A percentile compares a stretch with the other conserved stretches of the same genome.
Evolutionary conservation across 30 jellyfish, hydroid and myxozoan species (phyloP).

Genomic region (Hydractinia symbiolongicarpus): DNA sequence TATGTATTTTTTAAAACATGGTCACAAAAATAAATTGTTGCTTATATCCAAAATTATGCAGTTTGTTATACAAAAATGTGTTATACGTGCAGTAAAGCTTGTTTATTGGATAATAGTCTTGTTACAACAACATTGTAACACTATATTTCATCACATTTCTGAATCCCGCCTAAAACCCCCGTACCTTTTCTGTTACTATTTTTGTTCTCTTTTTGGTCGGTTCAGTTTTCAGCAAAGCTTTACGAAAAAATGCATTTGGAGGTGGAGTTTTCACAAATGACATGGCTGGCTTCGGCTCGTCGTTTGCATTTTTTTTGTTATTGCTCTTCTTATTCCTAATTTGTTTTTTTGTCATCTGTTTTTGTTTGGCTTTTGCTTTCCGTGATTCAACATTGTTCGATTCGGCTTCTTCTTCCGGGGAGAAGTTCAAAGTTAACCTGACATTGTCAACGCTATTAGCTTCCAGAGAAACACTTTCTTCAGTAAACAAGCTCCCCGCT

Average conservation of each 20-base stretch:
- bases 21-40: not conserved
- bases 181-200: not conserved
- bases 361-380: constrained; percentile 5
- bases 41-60: not conserved
- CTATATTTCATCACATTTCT: not conserved
- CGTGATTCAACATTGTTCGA: not conserved
- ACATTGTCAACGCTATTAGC: not conserved
- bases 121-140: not conserved
- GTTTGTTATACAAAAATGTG: too few species aligned
- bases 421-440: not conserved
- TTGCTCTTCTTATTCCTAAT: constrained; percentile 7
- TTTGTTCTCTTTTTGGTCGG: constrained; percentile 3
- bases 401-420: not conserved
- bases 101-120: too few species aligned
- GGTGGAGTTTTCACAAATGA: constrained; percentile 15
- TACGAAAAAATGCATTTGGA: constrained; percentile 26
- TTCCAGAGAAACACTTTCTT: not conserved
- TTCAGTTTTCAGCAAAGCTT: constrained; percentile 4
- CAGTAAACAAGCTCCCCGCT: not conserved
- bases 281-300: constrained; percentile 19
- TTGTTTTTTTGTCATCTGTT: not conserved
- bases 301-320: not conserved
- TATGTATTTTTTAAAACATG: too few species aligned
- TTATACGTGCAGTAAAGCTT: too few species aligned
- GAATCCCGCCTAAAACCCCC: not conserved